phyloP scores from a whole-genome alignment of 2,113 vertebrate genomes.

The zebrafish (Danio rerio) region DNA sequence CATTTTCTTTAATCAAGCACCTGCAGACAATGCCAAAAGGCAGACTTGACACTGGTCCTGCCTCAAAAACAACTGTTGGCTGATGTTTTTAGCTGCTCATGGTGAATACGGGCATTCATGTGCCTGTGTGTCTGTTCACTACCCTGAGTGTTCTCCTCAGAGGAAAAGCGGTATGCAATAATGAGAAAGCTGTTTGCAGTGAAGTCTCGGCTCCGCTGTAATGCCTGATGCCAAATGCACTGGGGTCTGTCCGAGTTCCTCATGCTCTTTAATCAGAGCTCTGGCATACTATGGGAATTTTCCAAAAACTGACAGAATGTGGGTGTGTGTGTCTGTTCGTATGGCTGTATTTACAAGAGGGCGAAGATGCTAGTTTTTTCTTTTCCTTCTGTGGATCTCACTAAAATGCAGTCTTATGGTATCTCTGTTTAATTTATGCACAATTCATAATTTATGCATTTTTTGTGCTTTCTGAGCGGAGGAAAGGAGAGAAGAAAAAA shows the following conservation, averaged over 20 bases:
- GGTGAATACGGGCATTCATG: slow-evolving; percentile 1
- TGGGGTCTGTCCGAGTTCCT: slow-evolving; percentile 40
- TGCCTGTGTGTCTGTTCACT: neutral
- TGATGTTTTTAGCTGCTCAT: neutral
- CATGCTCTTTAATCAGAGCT: slow-evolving; percentile 55
- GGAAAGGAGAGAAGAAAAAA: neutral
- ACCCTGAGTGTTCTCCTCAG: neutral
- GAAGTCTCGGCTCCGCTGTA: slow-evolving; percentile 46
- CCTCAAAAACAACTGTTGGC: neutral
- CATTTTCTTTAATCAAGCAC: neutral
- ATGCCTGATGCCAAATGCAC: slow-evolving; percentile 56
- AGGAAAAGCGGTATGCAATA: neutral
- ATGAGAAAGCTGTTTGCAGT: neutral
- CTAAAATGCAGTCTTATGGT: slow-evolving; percentile 10
- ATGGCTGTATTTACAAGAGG: neutral
- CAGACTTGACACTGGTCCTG: neutral
- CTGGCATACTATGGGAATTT: slow-evolving; percentile 3
- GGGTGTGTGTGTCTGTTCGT: neutral
- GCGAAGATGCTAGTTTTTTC: neutral
- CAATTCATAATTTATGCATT: slow-evolving; percentile 30
- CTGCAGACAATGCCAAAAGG: neutral
- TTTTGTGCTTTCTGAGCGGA: slow-evolving; percentile 20
- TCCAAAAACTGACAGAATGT: slow-evolving; percentile 11
- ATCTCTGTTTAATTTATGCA: slow-evolving; percentile 3
- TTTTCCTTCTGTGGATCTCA: slow-evolving; percentile 17